A percentile compares a stretch with the other conserved stretches of the same genome.
Conservation (phyloP, 2,888 invertebrate species). For the Hanleya hanleyi region DNA sequence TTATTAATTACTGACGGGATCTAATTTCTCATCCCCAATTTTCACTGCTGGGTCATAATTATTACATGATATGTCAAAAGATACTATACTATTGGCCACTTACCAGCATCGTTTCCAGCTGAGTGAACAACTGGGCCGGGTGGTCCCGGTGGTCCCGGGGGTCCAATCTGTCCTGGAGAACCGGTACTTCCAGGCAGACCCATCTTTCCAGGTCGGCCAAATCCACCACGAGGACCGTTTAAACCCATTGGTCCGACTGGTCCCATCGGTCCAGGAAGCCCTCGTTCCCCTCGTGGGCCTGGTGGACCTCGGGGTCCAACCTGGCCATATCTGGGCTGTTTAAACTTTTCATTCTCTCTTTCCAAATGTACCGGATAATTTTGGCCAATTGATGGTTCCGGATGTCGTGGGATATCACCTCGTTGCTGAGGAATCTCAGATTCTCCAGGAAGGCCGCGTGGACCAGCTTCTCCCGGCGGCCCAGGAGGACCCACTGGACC, state of each 20-base stretch:
- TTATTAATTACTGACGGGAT: no score
- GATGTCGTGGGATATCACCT: neutral
- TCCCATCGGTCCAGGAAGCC: neutral
- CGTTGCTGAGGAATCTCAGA: no score
- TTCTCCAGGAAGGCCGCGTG: neutral
- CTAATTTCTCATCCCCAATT: no score
- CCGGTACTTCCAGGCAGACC: neutral
- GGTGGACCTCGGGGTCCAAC: neutral
- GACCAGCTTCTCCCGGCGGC: neutral
- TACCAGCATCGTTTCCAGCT: no score
- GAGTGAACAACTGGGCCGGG: no score
- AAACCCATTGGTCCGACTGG: neutral
- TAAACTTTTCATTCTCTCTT: neutral
- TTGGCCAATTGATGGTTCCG: neutral
- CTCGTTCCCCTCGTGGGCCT: neutral
- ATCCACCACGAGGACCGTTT: neutral
- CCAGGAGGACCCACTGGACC: neutral
- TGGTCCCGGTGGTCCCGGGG: neutral
- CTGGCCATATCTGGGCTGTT: neutral
- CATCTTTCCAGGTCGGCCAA: no score
- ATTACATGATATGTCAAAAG: no score
- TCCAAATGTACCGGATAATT: neutral
- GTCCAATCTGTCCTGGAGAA: neutral
- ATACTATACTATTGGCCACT: no score
- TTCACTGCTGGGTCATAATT: no score